Base-by-base conservation (phyloP, 2,888 invertebrate genomes). In the Idaea aversata region DNA sequence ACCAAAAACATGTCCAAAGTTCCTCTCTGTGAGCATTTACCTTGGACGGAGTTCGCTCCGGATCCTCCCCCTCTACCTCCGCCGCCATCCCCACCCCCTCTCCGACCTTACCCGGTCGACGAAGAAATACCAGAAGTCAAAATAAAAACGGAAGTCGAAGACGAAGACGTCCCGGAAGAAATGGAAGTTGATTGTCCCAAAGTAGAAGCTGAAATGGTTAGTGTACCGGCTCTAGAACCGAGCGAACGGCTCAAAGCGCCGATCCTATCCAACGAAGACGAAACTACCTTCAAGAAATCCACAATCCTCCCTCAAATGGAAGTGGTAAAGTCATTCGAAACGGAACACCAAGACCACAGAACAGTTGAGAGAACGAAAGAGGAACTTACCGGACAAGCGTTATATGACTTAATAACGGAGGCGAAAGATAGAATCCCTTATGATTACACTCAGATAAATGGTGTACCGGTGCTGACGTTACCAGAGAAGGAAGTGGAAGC, bases 361-460 rank as follows among this genome's bases (percentile, higher is more conserved):
- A 90, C 90, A 13, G 91, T 91, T 59, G 91, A 91, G 77, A 77
- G 87, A 71, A 90, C 91, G 91, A 91, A 86, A 91, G 81, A 62
- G 34, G 76, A 68, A 63, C n/a, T 83, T 13, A 85, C 84, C 77
- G 82, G 92, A 58, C 81, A 78, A 61, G 77, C 76, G 64, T 70
- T 92, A 75, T 83, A 81, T 71, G 79, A 76, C 58, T 68, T 74
- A 73, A 85, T 86, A 64, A 71, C 67, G 66, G 66, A 65, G 35
- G 79, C 85, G 57, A 65, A 76, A 1, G 73, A 64, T 10, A 70
- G 75, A 35, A 80, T 87, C 67, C 87, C 83, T 25, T 88, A 80
- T 75, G 65, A 68, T 15, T 91, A 90, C 80, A 63, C 16, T 61
- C 80, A 85, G 71, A 76, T 87, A 65, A 65, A 71, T 10, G 66